Evolutionary conservation across 2,888 invertebrate species (phyloP), one percentile per base, ranked within the genome.

Genomic region (Schizotus pectinicornis): DNA sequence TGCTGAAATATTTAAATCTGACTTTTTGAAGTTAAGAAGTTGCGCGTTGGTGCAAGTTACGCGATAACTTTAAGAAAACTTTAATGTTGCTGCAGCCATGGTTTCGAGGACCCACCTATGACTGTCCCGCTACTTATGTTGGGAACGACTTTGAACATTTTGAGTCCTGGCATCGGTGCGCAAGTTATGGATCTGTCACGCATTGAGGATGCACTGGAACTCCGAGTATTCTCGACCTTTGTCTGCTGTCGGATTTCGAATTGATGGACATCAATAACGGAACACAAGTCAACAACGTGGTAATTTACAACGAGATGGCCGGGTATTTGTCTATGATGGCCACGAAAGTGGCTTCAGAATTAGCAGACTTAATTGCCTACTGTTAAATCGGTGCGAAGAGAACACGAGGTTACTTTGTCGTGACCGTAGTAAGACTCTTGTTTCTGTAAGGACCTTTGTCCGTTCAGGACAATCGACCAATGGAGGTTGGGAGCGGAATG

Each of bases 101-200:
- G 95, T 94, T 73, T 98, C 97, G 31, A 98, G 81, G 3, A 98
- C 91, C 98, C 98, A 98, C 13, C 98, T n/a, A n/a, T 98, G 0
- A 98, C 96, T 0, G 98, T 98, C 7, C 98, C 98, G 74, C 98
- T 98, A 0, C 98, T 88, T 78, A 94, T 94, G 78, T 91, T 89
- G 56, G 90, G 89, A 50, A 95, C 90, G 73, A 96, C 96, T 80
- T 96, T 95, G 81, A 96, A 98, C 86, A 98, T 91, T 72, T 91
- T 92, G 9, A 96, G 83, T 49, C 95, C 91, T 75, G 91, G 91
- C 81, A 91, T 88, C 1, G 98, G 98, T 8, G 96, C 96, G 8
- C 94, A 98, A 84, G 81, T 97, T 95, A 80, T 94, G 96, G 7
- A 97, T 96, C 77, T 93, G 91, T 43, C 97, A 81, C 0, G 98